These are phyloP conservation scores for Poecile montanus DNA, from an alignment of 2,797 vertebrate genomes.

Conservation along the genomic window DNA sequence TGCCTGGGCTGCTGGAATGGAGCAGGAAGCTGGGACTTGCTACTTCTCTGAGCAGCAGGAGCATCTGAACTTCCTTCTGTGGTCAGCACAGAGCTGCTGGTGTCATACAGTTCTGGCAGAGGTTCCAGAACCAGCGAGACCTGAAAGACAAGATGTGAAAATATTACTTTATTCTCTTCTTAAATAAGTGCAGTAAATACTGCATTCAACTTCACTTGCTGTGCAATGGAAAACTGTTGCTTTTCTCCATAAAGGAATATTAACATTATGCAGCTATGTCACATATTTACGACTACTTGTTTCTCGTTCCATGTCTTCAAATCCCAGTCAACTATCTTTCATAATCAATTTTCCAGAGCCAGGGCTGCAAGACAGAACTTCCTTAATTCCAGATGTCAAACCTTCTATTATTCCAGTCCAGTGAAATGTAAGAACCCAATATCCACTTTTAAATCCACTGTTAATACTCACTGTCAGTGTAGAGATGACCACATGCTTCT, in stretches of 20 bases:
- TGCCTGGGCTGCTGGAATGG: slow-evolving; percentile 42
- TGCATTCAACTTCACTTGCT: not conserved
- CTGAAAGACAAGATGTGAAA: slow-evolving; percentile 65
- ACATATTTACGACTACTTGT: not conserved
- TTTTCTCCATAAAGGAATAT: not conserved
- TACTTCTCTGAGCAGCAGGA: slow-evolving; percentile 15
- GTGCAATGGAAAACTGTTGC: not conserved
- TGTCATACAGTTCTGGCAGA: slow-evolving; percentile 83
- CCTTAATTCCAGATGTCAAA: not conserved
- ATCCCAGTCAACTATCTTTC: not conserved
- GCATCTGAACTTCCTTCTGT: slow-evolving; percentile 70
- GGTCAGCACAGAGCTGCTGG: slow-evolving; percentile 76
- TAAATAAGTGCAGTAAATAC: not conserved
- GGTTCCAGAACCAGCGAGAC: slow-evolving; percentile 88
- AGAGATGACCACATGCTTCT: not conserved
- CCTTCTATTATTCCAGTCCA: not conserved
- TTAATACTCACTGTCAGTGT: not conserved
- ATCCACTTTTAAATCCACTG: not conserved
- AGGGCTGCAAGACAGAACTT: not conserved
- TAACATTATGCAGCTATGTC: not conserved
- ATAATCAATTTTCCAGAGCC: not conserved
- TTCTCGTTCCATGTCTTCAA: not conserved
- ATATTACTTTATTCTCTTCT: fast-evolving
- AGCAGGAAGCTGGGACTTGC: slow-evolving; percentile 42
- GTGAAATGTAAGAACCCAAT: not conserved